Evolutionary conservation across 2,113 vertebrate species (phyloP).

Genomic region (Nesogale talazaci): DNA sequence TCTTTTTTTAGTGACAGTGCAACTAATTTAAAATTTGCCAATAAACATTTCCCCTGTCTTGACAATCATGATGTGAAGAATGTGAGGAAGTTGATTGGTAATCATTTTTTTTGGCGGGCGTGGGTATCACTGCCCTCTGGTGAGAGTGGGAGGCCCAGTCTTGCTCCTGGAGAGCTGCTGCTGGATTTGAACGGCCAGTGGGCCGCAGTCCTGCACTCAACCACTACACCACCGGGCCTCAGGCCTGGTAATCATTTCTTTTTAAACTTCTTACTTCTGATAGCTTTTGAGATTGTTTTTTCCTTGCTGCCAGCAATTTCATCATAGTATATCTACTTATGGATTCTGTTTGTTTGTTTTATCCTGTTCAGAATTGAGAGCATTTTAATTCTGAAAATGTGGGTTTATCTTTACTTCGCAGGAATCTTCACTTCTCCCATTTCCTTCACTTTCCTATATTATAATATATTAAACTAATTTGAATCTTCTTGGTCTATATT

Average conservation of each 20-base stretch:
- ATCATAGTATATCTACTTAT: background rate
- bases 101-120: background rate
- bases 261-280: background rate
- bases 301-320: background rate
- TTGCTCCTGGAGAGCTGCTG: no score
- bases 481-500: background rate
- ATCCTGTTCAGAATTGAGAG: background rate
- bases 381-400: background rate
- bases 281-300: background rate
- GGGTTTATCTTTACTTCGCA: background rate
- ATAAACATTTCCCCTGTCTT: background rate
- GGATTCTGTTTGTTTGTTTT: background rate
- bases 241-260: background rate
- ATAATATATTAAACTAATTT: background rate
- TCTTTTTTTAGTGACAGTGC: background rate
- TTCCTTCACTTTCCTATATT: background rate
- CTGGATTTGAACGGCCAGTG: no score
- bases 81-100: background rate
- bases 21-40: background rate
- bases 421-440: background rate
- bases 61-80: background rate
- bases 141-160: no score
- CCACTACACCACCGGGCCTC: no score
- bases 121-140: no score
- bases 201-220: no score